These are phyloP conservation scores for Onychostruthus taczanowskii DNA, from an alignment of 2,113 vertebrate genomes.

Conservation along the genomic window DNA sequence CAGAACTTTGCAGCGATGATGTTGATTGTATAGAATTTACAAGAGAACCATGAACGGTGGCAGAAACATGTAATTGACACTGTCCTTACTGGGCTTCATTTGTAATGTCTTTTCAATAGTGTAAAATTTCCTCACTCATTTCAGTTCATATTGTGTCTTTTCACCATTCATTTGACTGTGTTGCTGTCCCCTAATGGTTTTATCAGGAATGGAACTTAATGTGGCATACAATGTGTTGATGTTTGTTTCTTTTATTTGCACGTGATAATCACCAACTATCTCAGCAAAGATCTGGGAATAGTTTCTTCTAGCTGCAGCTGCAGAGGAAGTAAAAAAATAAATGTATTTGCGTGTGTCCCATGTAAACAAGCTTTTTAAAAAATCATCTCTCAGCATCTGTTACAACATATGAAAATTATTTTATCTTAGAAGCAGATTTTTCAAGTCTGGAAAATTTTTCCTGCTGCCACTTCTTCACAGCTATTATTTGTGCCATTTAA, in stretches of 20 bases:
- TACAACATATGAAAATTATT: background rate
- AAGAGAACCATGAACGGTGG: background rate
- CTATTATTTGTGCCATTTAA: background rate
- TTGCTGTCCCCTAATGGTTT: background rate
- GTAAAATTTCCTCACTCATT: background rate
- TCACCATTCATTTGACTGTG: background rate
- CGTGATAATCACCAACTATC: conserved; percentile 19
- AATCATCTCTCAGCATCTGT: conserved; percentile 20
- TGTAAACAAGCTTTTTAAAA: conserved; percentile 9
- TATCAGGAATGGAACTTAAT: conserved; percentile 3
- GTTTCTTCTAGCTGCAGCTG: conserved; percentile 51
- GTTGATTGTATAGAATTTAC: background rate
- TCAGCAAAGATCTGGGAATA: conserved; percentile 55
- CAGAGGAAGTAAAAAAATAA: conserved; percentile 46
- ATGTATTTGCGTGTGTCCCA: conserved; percentile 7
- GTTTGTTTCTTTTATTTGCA: conserved; percentile 42
- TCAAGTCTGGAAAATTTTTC: background rate
- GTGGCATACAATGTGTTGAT: conserved; percentile 12
- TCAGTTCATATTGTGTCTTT: background rate
- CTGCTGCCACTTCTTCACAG: background rate
- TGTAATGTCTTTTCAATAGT: background rate
- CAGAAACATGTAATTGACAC: background rate
- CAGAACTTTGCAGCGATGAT: background rate
- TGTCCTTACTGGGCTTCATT: background rate
- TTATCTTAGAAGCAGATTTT: conserved; percentile 19